These are phyloP conservation scores for Ethmia dodecea DNA, from an alignment of 2,888 invertebrate species.

Conservation along the genomic window DNA sequence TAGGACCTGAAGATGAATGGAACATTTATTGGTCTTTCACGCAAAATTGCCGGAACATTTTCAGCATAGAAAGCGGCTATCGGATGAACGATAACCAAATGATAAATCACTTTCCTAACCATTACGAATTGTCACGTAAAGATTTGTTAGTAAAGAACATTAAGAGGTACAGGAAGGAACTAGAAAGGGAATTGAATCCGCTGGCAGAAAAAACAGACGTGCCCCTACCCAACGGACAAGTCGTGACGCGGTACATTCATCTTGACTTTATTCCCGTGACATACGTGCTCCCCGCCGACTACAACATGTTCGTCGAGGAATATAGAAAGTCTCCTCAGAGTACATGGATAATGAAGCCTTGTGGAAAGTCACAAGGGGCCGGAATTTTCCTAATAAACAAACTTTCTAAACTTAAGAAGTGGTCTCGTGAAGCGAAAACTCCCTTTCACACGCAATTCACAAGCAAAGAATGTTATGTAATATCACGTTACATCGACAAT, in stretches of 20 bases:
- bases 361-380: conserved; percentile 94
- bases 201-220: conserved; percentile 85
- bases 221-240: conserved; percentile 77
- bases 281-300: conserved; percentile 96
- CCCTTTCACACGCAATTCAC: conserved; percentile 88
- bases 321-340: conserved; percentile 95
- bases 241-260: conserved; percentile 84
- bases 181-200: conserved; percentile 92
- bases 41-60: conserved; percentile 92
- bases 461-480: conserved; percentile 95
- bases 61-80: conserved; percentile 94
- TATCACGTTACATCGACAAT: conserved; percentile 96
- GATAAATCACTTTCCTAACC: conserved; percentile 97
- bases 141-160: conserved; percentile 97
- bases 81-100: conserved; percentile 95
- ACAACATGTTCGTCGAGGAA: conserved; percentile 97
- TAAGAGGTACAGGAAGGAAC: conserved; percentile 93
- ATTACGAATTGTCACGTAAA: conserved; percentile 82
- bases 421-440: conserved; percentile 91
- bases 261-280: conserved; percentile 96
- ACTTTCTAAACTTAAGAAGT: conserved; percentile 93
- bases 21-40: conserved; percentile 97
- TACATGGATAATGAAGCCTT: conserved; percentile 99
- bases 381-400: conserved; percentile 98
- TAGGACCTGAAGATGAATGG: conserved; percentile 94